Base-by-base conservation (phyloP, 2,888 invertebrate genomes). In the Scotopteryx bipunctaria region DNA sequence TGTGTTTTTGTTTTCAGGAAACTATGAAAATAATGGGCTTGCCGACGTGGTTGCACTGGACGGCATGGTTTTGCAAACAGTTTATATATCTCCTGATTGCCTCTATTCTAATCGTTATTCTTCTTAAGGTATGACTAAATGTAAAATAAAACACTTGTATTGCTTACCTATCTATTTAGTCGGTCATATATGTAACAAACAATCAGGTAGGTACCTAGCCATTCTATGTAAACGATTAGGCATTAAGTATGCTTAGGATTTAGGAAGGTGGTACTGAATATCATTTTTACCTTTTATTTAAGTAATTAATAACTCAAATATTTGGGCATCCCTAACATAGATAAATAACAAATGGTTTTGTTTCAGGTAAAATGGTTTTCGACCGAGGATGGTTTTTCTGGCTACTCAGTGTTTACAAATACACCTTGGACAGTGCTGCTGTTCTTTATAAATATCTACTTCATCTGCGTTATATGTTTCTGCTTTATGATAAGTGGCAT, bases 11-110 rank as follows among this genome's bases (percentile, higher is more conserved):
- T 44, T 50, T 57, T 76, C 80, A 97, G 94, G 97, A 97, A 91
- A 94, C 96, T 0, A 95, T 97, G 96, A 97, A 96, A 90, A 96
- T 97, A 83, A 97, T 97, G 95, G 98, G 98, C 1, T 83, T 98
- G 17, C 92, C 93, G 21, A 94, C 94, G 44, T 96, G 95, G 94
- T 83, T 97, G 59, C 95, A 97, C 69, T 97, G 97, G 97, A 76
- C 92, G 0, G 96, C 96, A 1, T 97, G 97, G 96, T 97, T 96
- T 78, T 86, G 94, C 32, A 95, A 96, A 73, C 94, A 94, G 47
- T 93, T 96, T 61, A 62, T 94, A 2, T 94, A 94, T 70, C 87
- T 95, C 46, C 63, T 93, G 0, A 73, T 95, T 27, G 92, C 94
- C 0, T 86, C 93, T 0, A 61, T 90, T 8, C 63, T 93, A 0